Evolutionary conservation across 1,140 invertebrate species (phyloP).

Genomic region (Heliothis virescens): DNA sequence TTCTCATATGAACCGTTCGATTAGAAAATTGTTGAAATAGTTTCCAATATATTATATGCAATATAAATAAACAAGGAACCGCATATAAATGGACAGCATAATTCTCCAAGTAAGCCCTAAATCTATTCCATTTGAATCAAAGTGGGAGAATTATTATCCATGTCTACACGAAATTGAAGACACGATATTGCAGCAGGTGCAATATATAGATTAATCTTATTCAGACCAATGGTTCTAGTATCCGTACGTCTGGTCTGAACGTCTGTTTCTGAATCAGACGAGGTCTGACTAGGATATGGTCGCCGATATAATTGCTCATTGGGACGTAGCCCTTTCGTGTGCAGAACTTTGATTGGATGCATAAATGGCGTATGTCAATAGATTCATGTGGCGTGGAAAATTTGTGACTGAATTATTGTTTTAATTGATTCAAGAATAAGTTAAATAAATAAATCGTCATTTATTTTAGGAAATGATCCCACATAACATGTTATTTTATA

Average conservation of each 20-base stretch:
- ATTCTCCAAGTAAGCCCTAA: background rate
- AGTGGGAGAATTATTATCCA: slow-evolving; percentile 1
- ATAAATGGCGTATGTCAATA: background rate
- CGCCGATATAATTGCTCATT: slow-evolving; percentile 33
- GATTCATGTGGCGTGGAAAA: background rate
- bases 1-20: background rate
- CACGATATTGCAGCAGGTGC: background rate
- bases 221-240: slow-evolving; percentile 3
- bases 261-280: slow-evolving; percentile 2
- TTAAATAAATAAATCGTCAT: background rate
- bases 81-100: background rate
- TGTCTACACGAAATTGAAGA: background rate
- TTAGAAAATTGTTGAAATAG: no score
- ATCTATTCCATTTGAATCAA: background rate
- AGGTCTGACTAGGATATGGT: slow-evolving; percentile 23
- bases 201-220: slow-evolving; percentile 1
- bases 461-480: no score
- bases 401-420: background rate
- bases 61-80: no score
- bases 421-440: background rate
- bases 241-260: slow-evolving; percentile 11
- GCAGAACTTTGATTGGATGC: slow-evolving; percentile 4
- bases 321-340: background rate
- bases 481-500: no score
- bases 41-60: no score